Evolutionary conservation across 2,888 invertebrate genomes (phyloP), one percentile per base, ranked within the genome.

Genomic region (Dyspetes luteomarginatus): DNA sequence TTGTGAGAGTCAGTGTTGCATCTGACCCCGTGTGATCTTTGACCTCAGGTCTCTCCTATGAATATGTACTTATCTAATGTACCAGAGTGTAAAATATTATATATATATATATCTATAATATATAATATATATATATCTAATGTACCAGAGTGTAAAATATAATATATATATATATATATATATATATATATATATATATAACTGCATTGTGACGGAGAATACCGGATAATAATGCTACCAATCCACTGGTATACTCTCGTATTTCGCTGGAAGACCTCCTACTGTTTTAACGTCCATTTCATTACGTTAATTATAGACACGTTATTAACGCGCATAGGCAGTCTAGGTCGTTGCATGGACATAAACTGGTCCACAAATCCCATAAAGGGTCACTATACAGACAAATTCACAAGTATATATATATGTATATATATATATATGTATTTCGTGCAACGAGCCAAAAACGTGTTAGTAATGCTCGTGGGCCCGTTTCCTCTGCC

Each of bases 301-400:
- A 48, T 56, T 82, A 83, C 85, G 84, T 87, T 86, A 85, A 86
- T 84, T 85, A 87, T 78, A 85, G 85, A 83, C 82, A 82, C 83
- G 81, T 86, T 86, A 86, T 86, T 87, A 87, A 87, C 81, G 83
- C 77, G 62, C 81, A 68, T 71, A 41, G 73, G 80, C 77, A 82
- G 60, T 65, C 56, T 56, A 71, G 58, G 71, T 77, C 64, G 58
- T 71, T 77, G 45, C 65, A 58, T 58, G 71, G 58, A 71, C 71
- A 77, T 77, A 43, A 69, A 55, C 26, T 26, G 56, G 12, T 58
- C 17, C 41, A 3, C 65, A 69, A 64, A 71, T 77, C 48, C 48
- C 52, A 71, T 77, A 58, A 77, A 71, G 64, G 64, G 36, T 48
- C 28, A 7, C 48, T n/a, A 22, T 22, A 60, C 41, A 60, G 17